phyloP scores from a whole-genome alignment of 2,797 vertebrate genomes.

The Pterois miles region DNA sequence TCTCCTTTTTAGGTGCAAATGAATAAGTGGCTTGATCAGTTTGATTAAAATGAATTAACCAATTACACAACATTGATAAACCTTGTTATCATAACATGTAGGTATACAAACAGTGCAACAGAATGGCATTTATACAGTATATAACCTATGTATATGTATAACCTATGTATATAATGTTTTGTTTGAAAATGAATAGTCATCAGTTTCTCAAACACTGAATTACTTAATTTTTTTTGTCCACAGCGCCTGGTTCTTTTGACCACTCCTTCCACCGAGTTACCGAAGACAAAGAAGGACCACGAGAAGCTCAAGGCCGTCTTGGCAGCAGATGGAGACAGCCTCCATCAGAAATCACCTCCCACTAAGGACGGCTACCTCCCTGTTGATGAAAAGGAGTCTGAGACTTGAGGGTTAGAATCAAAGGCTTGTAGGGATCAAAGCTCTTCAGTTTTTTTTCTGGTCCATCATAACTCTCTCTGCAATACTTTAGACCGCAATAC shows the following conservation, averaged over 20 bases:
- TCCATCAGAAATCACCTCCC: conserved; percentile 63
- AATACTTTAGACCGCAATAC: conserved; percentile 80
- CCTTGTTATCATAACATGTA: no score
- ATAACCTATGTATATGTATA: no score
- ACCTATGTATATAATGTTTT: no score
- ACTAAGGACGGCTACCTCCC: conserved; percentile 78
- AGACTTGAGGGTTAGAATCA: conserved; percentile 20
- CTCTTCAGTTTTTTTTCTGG: conserved; percentile 15
- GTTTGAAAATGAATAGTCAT: no score
- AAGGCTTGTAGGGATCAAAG: conserved; percentile 24
- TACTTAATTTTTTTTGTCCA: background rate
- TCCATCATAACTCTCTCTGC: conserved; percentile 30
- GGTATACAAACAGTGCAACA: no score
- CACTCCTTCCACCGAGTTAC: conserved; percentile 78
- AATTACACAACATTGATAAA: no score
- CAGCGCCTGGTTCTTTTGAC: conserved; percentile 76
- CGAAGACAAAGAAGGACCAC: conserved; percentile 78
- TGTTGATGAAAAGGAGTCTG: conserved; percentile 80
- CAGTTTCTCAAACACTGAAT: no score
- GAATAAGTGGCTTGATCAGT: no score
- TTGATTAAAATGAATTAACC: no score
- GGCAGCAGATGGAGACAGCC: conserved; percentile 64
- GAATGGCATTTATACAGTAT: no score
- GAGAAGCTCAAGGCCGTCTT: conserved; percentile 74
- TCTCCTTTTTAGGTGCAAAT: no score